Percentiles rank a stretch among this genome's conserved stretches.
Conservation (phyloP, 2,113 vertebrate species). For the Phaetusa simplex region DNA sequence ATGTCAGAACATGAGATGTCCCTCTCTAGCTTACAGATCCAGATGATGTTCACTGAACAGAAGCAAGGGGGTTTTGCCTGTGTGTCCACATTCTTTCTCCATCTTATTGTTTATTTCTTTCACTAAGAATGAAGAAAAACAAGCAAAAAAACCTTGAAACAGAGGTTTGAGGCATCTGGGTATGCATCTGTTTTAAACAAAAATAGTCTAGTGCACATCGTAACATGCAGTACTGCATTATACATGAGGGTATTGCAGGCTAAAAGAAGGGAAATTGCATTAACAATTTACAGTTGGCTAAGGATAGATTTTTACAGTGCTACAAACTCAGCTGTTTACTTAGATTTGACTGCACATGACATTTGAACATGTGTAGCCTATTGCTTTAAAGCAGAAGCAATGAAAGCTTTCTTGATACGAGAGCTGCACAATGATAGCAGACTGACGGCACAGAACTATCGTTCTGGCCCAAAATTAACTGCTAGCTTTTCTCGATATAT, state of each 20-base stretch:
- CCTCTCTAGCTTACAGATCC: background rate
- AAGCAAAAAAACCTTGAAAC: background rate
- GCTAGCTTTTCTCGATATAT: background rate
- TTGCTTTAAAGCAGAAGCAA: slow-evolving; percentile 24
- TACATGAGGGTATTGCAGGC: slow-evolving; percentile 47
- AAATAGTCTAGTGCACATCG: slow-evolving; percentile 48
- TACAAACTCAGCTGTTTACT: slow-evolving; percentile 38
- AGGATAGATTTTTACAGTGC: slow-evolving; percentile 18
- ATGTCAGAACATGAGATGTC: background rate
- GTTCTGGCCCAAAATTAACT: background rate
- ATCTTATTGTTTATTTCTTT: background rate
- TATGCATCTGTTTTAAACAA: slow-evolving; percentile 59
- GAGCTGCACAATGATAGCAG: background rate
- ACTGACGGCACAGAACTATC: background rate
- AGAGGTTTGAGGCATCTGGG: slow-evolving; percentile 60
- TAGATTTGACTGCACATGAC: slow-evolving; percentile 39
- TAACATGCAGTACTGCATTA: slow-evolving; percentile 60
- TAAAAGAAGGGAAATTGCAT: slow-evolving; percentile 48
- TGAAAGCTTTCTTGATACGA: background rate
- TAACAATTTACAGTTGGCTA: slow-evolving; percentile 52
- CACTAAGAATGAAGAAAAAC: background rate
- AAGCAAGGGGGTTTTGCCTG: background rate
- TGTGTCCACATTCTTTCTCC: background rate
- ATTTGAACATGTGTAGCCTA: slow-evolving; percentile 33
- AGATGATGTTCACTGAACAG: background rate